Conservation (phyloP, 2,888 invertebrate genomes). For the Meloe dianella region DNA sequence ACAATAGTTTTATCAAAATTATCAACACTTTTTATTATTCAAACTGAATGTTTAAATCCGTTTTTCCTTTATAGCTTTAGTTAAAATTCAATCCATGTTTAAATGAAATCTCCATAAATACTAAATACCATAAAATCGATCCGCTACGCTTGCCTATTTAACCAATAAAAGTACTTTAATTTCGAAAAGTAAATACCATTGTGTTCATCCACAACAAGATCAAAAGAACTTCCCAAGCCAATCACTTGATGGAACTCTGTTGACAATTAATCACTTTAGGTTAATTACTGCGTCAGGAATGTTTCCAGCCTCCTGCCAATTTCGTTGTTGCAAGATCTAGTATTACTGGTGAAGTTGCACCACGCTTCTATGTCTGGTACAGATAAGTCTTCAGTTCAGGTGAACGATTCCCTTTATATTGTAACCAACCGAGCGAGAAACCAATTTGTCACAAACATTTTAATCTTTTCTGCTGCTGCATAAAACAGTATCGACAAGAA, state of each 20-base stretch:
- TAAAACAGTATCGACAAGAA: conserved; percentile 13
- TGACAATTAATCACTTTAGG: conserved; percentile 47
- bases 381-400: conserved; percentile 40
- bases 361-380: conserved; percentile 20
- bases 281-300: conserved; percentile 46
- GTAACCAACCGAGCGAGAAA: conserved; percentile 42
- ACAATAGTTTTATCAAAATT: not conserved
- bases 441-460: conserved; percentile 47
- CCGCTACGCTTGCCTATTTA: conserved; percentile 16
- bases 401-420: conserved; percentile 40
- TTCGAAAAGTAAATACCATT: conserved; percentile 35
- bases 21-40: not conserved
- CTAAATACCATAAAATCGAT: not conserved
- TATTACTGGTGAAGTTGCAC: not conserved
- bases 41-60: not conserved
- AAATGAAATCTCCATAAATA: not conserved
- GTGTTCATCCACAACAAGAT: conserved; percentile 36
- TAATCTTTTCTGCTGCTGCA: conserved; percentile 36
- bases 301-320: conserved; percentile 28
- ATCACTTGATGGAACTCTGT: conserved; percentile 36
- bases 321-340: conserved; percentile 9
- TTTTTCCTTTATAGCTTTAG: not conserved
- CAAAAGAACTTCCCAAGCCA: conserved; percentile 33
- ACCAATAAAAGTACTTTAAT: conserved; percentile 33
- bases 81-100: not conserved